These are phyloP conservation scores for Dendrolimus kikuchii DNA, from an alignment of 1,140 invertebrate genomes.

Conservation along the genomic window DNA sequence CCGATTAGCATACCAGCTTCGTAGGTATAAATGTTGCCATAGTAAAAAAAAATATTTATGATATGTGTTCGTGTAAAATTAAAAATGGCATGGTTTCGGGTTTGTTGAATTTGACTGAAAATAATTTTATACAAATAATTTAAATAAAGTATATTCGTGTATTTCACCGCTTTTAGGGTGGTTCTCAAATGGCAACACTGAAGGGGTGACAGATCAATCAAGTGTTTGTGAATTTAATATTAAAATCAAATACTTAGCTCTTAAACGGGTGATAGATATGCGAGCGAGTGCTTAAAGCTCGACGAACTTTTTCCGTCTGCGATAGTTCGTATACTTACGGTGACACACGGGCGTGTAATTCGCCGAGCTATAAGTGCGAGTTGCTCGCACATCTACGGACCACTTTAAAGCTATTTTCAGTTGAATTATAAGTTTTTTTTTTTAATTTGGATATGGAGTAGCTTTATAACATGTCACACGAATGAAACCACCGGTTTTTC, in stretches of 20 bases:
- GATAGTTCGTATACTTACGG: slow-evolving; percentile 3
- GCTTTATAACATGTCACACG: slow-evolving; percentile 63
- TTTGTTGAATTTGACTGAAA: slow-evolving; percentile 11
- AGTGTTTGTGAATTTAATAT: not conserved
- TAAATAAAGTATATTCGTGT: slow-evolving; percentile 4
- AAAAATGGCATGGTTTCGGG: slow-evolving; percentile 16
- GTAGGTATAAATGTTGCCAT: slow-evolving; percentile 58
- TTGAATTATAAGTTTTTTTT: slow-evolving; percentile 1
- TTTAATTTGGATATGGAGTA: slow-evolving; percentile 29
- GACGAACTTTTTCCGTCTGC: not conserved
- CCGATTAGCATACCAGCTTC: slow-evolving; percentile 31
- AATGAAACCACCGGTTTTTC: slow-evolving; percentile 60
- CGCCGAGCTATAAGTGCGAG: no score
- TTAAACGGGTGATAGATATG: no score
- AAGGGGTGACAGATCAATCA: not conserved
- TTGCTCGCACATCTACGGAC: no score
- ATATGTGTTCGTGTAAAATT: slow-evolving; percentile 35
- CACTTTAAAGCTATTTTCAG: not conserved
- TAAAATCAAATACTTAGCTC: no score
- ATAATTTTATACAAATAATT: slow-evolving; percentile 3
- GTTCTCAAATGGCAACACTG: not conserved
- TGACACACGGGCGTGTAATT: not conserved
- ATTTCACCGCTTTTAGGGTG: no score
- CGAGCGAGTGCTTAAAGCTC: no score
- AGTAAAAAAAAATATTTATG: slow-evolving; percentile 32